Conservation (phyloP, 1,140 invertebrate species). For the Pararge aegeria region DNA sequence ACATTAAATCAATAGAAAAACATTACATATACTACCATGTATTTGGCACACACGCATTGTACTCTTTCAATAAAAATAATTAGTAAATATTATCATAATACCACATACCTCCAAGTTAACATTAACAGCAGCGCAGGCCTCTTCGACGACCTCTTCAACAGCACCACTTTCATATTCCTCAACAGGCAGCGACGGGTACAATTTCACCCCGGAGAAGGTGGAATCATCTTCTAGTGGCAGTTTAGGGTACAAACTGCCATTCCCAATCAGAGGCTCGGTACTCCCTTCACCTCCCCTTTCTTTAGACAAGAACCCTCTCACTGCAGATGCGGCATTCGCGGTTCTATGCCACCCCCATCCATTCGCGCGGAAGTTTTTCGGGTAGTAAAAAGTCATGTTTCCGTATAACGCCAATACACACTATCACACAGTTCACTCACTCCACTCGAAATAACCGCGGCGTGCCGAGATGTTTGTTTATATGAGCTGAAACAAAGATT, state of each 20-base stretch:
- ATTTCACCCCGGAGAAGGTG: slow-evolving; percentile 43
- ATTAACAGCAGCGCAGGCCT: slow-evolving; percentile 66
- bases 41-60: too few species aligned
- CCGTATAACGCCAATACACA: not conserved
- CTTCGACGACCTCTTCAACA: slow-evolving; percentile 70
- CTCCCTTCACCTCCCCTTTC: slow-evolving; percentile 50
- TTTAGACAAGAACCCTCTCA: slow-evolving; percentile 53
- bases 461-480: slow-evolving; percentile 13
- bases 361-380: slow-evolving; percentile 69
- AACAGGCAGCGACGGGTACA: slow-evolving; percentile 67
- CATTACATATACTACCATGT: too few species aligned
- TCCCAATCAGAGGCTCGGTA: slow-evolving; percentile 39
- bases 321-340: slow-evolving; percentile 47
- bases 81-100: slow-evolving; percentile 3
- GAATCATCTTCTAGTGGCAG: slow-evolving; percentile 61
- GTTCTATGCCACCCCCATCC: slow-evolving; percentile 69
- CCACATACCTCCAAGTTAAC: slow-evolving; percentile 67
- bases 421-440: slow-evolving; percentile 19
- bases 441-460: slow-evolving; percentile 30
- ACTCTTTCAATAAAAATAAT: too few species aligned
- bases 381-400: slow-evolving; percentile 56
- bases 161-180: slow-evolving; percentile 71
- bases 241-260: slow-evolving; percentile 62
- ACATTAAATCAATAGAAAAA: too few species aligned
- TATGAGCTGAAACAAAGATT: slow-evolving; percentile 28